A percentile compares a stretch with the other conserved stretches of the same genome.
phyloP scores from a whole-genome alignment of 2,797 vertebrate species.

The Pangasius sanitwongsei region DNA sequence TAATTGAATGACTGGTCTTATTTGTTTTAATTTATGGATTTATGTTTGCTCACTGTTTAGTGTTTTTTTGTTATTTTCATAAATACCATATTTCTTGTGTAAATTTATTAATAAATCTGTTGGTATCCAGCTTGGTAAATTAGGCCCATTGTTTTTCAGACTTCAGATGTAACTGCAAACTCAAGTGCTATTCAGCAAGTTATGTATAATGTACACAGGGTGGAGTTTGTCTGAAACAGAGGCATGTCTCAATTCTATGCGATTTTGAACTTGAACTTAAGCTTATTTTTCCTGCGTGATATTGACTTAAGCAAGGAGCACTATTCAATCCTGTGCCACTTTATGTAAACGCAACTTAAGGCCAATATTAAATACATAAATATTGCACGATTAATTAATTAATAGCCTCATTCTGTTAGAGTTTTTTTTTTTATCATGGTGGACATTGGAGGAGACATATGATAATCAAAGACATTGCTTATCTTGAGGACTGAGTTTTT shows the following conservation, averaged over 20 bases:
- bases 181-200: neutral
- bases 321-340: neutral
- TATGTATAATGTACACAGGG: neutral
- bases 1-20: neutral
- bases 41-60: neutral
- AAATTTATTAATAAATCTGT: neutral
- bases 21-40: neutral
- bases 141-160: neutral
- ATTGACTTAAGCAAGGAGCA: neutral
- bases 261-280: neutral
- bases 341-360: neutral
- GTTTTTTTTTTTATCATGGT: too few relatives aligned
- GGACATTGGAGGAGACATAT: too few relatives aligned
- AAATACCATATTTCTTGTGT: neutral
- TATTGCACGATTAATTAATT: neutral
- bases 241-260: neutral
- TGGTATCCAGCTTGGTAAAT: neutral
- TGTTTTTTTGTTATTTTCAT: neutral
- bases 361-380: neutral
- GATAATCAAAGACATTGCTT: neutral
- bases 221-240: neutral
- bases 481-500: neutral
- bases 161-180: neutral
- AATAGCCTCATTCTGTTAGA: too few relatives aligned
- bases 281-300: neutral